These are phyloP conservation scores for Loripinus fragilis DNA, from an alignment of 2,888 invertebrate genomes.

Conservation along the genomic window DNA sequence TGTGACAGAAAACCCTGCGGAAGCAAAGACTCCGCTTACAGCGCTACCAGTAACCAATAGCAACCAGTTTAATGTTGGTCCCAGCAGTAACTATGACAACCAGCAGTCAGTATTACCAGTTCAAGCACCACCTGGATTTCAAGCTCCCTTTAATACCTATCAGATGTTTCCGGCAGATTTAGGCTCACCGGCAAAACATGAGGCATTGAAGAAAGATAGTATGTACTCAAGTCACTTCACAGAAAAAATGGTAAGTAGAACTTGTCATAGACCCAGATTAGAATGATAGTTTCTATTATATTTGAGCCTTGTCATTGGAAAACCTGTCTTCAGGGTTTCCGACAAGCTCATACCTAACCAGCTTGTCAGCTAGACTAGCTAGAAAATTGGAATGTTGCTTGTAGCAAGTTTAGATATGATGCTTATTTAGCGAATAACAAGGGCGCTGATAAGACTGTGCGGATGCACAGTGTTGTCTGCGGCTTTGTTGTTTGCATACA, in stretches of 20 bases:
- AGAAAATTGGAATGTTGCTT: too few species aligned
- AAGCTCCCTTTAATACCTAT: constrained; percentile 37
- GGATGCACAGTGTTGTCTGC: too few species aligned
- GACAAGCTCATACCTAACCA: too few species aligned
- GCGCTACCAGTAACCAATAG: background rate
- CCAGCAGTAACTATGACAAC: constrained; percentile 29
- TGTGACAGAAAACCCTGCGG: background rate
- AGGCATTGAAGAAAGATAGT: background rate
- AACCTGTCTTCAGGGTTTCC: too few species aligned
- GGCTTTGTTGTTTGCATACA: too few species aligned
- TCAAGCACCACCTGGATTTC: constrained; percentile 52
- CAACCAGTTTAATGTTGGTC: background rate
- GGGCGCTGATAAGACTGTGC: too few species aligned
- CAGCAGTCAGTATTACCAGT: constrained; percentile 17
- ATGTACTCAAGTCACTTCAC: constrained; percentile 28
- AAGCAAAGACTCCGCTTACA: constrained; percentile 12
- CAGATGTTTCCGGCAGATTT: constrained; percentile 43
- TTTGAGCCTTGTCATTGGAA: too few species aligned
- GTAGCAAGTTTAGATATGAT: too few species aligned
- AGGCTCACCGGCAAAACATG: background rate
- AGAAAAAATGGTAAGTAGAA: constrained; percentile 56
- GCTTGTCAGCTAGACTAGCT: too few species aligned
- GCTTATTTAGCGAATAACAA: too few species aligned
- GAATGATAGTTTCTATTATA: background rate
- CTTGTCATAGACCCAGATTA: too few species aligned